Evolutionary conservation across 2,113 vertebrate genomes (phyloP).

Genomic region (Herpetotheres cachinnans): DNA sequence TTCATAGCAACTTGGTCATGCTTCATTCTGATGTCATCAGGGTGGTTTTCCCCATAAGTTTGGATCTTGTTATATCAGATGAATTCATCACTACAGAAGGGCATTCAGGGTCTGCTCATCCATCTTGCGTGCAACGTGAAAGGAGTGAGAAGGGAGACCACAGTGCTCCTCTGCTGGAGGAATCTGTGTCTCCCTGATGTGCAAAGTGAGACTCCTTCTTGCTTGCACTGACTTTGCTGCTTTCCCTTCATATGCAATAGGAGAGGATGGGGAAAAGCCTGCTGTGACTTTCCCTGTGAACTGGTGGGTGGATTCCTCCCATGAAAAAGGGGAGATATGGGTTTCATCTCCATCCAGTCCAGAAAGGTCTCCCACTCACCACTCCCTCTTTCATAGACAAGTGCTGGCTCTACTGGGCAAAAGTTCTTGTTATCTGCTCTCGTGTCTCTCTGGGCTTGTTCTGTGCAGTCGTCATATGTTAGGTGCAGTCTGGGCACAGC

Average conservation of each 20-base stretch:
- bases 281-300: neutral
- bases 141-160: neutral
- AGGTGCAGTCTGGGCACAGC: neutral
- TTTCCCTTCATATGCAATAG: neutral
- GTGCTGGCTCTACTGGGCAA: neutral
- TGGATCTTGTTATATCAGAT: neutral
- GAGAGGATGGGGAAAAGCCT: neutral
- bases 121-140: neutral
- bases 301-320: neutral
- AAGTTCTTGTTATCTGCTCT: neutral
- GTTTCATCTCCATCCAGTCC: neutral
- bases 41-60: neutral
- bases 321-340: neutral
- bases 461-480: neutral
- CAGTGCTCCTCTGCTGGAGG: rapidly evolving
- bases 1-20: rapidly evolving
- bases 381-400: neutral
- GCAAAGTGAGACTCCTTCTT: neutral
- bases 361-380: neutral
- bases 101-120: neutral
- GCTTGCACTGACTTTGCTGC: neutral
- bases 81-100: neutral
- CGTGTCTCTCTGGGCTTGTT: rapidly evolving
- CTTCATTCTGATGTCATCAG: neutral
- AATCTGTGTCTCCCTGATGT: neutral